Percentiles rank a stretch among this genome's conserved stretches.
Conservation (phyloP, 2,888 invertebrate genomes). For the Agrochola litura region DNA sequence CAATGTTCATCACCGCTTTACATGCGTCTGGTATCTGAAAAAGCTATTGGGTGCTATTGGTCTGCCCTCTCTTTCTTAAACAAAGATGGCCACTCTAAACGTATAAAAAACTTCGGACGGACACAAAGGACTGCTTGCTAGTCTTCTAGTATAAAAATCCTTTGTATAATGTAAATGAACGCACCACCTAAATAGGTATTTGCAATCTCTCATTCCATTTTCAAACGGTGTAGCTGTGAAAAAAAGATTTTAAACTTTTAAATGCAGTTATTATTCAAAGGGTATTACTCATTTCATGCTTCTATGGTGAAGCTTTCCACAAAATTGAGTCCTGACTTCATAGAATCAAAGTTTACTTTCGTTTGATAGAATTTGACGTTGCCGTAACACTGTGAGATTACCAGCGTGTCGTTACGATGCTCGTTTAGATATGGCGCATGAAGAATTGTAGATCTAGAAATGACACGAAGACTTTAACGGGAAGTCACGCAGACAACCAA, state of each 20-base stretch:
- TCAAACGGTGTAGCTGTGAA: slow-evolving; percentile 56
- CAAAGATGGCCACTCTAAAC: background rate
- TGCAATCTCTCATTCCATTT: slow-evolving; percentile 45
- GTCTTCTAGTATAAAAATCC: background rate
- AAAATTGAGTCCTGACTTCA: slow-evolving; percentile 61
- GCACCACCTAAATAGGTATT: slow-evolving; percentile 13
- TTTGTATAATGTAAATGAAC: slow-evolving; percentile 12
- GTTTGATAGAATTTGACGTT: slow-evolving; percentile 60
- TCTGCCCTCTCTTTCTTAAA: background rate
- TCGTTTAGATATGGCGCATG: slow-evolving; percentile 89
- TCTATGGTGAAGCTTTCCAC: slow-evolving; percentile 34
- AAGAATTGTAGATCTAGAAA: slow-evolving; percentile 87
- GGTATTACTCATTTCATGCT: slow-evolving; percentile 73
- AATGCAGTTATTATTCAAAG: slow-evolving; percentile 75
- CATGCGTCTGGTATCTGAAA: background rate
- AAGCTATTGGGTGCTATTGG: no score
- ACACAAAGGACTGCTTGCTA: no score
- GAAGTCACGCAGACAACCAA: slow-evolving; percentile 62
- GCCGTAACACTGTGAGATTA: slow-evolving; percentile 85
- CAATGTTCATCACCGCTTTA: background rate
- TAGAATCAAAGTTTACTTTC: slow-evolving; percentile 72
- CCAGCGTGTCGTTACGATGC: slow-evolving; percentile 88
- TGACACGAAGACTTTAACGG: slow-evolving; percentile 76
- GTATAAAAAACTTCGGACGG: background rate
- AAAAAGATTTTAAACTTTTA: slow-evolving; percentile 68